A percentile compares a stretch with the other conserved stretches of the same genome.
These are phyloP conservation scores for Chrysomela aeneicollis DNA, from an alignment of 2,888 invertebrate genomes.

Conservation along the genomic window DNA sequence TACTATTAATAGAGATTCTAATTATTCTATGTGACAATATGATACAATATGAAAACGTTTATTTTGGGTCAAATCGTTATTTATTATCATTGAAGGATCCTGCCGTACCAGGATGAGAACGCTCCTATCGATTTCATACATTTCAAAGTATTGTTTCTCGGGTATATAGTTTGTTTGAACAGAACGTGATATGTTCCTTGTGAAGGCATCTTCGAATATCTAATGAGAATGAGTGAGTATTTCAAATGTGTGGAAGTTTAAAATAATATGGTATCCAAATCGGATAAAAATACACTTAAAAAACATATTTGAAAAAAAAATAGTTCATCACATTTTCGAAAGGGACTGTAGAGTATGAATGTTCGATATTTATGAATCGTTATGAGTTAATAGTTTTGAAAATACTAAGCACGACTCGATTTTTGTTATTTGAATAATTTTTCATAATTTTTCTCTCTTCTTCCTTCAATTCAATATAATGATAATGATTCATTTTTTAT, in stretches of 20 bases:
- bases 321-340: too few relatives aligned
- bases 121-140: conserved; percentile 37
- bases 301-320: too few relatives aligned
- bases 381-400: too few relatives aligned
- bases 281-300: too few relatives aligned
- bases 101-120: conserved; percentile 42
- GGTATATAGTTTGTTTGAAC: neutral
- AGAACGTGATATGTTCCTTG: neutral
- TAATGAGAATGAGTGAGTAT: conserved; percentile 1
- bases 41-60: neutral
- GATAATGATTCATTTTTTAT: too few relatives aligned
- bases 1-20: neutral
- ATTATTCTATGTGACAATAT: neutral
- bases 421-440: too few relatives aligned
- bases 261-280: too few relatives aligned
- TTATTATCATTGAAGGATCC: conserved; percentile 13
- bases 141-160: neutral
- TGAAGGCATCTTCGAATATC: neutral
- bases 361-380: too few relatives aligned
- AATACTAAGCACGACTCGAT: too few relatives aligned
- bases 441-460: too few relatives aligned
- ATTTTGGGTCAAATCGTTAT: neutral
- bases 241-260: neutral
- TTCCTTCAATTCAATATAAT: too few relatives aligned
- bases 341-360: too few relatives aligned